Base-by-base conservation (phyloP, 1,140 invertebrate genomes). In the Trichogramma pretiosum region DNA sequence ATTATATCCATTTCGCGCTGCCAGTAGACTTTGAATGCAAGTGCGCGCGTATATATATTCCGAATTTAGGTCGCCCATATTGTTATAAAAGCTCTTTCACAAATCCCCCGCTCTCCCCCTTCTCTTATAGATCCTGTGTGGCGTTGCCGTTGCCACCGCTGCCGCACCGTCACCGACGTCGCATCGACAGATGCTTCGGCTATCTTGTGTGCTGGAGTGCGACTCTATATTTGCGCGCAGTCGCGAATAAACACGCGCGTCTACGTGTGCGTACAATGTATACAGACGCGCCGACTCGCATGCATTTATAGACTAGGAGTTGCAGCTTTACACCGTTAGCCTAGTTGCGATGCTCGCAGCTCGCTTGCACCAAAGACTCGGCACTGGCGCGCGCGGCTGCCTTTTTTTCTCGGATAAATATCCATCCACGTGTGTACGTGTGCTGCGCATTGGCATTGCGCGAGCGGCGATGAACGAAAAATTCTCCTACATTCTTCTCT, bases 21-120 rank as follows among this genome's bases (percentile, higher is more conserved):
- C n/a, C n/a, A n/a, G n/a, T n/a, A n/a, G n/a, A n/a, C n/a, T n/a
- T n/a, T n/a, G n/a, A n/a, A n/a, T n/a, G n/a, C n/a, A n/a, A n/a
- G 19, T 2, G 21, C 16, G 22, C 18, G 34, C 40, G 42, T 39
- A 42, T 53, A 53, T 49, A 24, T 38, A n/a, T 19, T 23, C 26
- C 18, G 47, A 49, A 53, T 53, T 53, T 53, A 53, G 52, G 52
- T 53, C 52, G 47, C 23, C n/a, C 39, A 46, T 49, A 49, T 53
- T 53, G 52, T 53, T 46, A n/a, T n/a, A 7, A 45, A 42, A 49
- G 47, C 43, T 53, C 52, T 37, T 46, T 49, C 38, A 41, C n/a
- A 53, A n/a, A n/a, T n/a, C n/a, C 3, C 21, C 23, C 28, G 24
- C 24, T 26, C 18, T 24, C 24, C 21, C 35, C 36, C 32, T n/a